A percentile compares a stretch with the other conserved stretches of the same genome.
phyloP scores from a whole-genome alignment of 2,888 invertebrate species.

The Mongoloraphidia duomilia region DNA sequence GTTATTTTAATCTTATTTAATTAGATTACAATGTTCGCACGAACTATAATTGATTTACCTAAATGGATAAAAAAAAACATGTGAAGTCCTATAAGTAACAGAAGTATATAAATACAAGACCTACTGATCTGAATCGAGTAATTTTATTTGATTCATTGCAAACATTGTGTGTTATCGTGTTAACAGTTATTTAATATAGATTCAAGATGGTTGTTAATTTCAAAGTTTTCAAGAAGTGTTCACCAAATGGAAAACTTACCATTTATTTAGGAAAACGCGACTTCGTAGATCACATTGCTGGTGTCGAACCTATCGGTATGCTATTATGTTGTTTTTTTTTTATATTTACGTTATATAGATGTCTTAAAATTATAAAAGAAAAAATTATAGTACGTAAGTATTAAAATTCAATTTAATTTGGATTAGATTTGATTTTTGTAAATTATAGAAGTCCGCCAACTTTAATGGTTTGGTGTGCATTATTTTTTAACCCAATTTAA shows the following conservation, averaged over 20 bases:
- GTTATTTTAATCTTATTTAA: too few species aligned
- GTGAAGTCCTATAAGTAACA: too few species aligned
- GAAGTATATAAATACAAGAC: too few species aligned
- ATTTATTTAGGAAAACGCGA: slow-evolving; percentile 77
- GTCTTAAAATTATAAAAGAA: neutral
- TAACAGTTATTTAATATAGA: slow-evolving; percentile 2
- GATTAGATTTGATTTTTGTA: neutral
- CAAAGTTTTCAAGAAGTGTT: slow-evolving; percentile 81
- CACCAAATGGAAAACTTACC: slow-evolving; percentile 76
- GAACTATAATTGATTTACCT: too few species aligned
- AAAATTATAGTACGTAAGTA: neutral
- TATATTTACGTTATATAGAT: too few species aligned
- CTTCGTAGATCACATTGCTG: slow-evolving; percentile 75
- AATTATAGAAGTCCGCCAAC: neutral
- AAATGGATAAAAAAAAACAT: too few species aligned
- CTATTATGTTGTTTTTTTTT: slow-evolving; percentile 9
- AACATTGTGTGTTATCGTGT: neutral
- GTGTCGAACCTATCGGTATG: slow-evolving; percentile 74
- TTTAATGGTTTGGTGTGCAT: too few species aligned
- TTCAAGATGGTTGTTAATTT: slow-evolving; percentile 73
- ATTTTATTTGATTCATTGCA: neutral
- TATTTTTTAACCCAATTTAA: too few species aligned
- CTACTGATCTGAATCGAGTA: neutral
- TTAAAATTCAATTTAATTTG: neutral
- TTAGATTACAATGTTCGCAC: too few species aligned